Conservation (phyloP, 2,797 vertebrate species). For the Tachyglossus aculeatus region DNA sequence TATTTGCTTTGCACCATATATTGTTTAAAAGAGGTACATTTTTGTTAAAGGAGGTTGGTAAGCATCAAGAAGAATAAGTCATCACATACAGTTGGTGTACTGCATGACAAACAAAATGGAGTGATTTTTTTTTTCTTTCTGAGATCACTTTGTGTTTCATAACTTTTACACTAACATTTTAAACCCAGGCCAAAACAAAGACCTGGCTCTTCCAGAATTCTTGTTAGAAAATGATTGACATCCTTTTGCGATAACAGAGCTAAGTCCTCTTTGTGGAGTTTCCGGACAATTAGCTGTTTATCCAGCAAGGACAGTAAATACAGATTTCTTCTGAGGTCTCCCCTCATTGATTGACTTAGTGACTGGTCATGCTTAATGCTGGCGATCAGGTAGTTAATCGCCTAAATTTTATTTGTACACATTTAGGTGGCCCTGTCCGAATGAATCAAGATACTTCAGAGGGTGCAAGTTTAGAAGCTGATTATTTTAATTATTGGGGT, state of each 20-base stretch:
- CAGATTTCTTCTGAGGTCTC: neutral
- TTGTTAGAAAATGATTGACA: neutral
- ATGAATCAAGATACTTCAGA: no score
- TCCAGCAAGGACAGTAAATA: constrained; percentile 41
- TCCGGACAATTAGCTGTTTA: neutral
- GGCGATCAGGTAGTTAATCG: constrained; percentile 4
- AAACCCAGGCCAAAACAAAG: constrained; percentile 13
- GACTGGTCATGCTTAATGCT: neutral
- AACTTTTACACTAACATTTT: neutral
- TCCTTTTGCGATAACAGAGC: constrained; percentile 13
- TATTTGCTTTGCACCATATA: constrained; percentile 65
- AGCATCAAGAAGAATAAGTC: constrained; percentile 48
- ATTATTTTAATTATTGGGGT: no score
- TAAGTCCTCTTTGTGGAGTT: constrained; percentile 9
- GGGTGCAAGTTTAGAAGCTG: no score
- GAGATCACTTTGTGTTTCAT: constrained; percentile 4
- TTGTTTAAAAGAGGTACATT: constrained; percentile 63
- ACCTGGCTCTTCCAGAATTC: neutral
- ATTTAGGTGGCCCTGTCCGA: no score
- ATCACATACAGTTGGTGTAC: constrained; percentile 42
- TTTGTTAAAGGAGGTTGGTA: constrained; percentile 61
- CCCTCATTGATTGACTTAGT: constrained; percentile 1
- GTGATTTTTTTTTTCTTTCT: neutral
- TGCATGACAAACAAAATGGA: constrained; percentile 28
- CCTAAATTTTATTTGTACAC: no score